Base-by-base conservation (phyloP, 1,140 invertebrate genomes). In the Mycetomoellerius zeteki region DNA sequence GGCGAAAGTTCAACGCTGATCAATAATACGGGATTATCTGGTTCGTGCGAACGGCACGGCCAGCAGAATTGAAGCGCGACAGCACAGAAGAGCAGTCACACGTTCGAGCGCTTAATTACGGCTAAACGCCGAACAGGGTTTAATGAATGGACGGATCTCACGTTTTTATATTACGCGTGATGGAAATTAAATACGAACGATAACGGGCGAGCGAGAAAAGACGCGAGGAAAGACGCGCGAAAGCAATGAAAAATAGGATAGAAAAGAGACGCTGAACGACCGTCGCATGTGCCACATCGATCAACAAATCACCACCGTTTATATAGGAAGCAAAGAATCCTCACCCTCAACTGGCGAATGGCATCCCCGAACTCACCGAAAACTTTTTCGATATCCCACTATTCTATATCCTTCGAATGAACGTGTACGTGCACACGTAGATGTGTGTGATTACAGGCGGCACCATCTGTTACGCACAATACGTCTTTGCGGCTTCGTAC, bases 11-110 rank as follows among this genome's bases (percentile, higher is more conserved):
- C 72, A 77, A 12, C n/a, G 16, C 73, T 85, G 62, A 78, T 77
- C 82, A 85, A 78, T 77, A 78, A 85, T 77, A 58, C 62, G 47
- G 72, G 75, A 85, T 85, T 85, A 85, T 65, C 75, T 19, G 62
- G 10, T 24, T 47, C 50, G 52, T 52, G 50, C 52, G 67, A 58
- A 21, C 64, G 24, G 14, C 52, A 33, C 24, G 16, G n/a, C 43
- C 30, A 24, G 7, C 7, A 12, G 21, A 85, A 52, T 52, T 58
- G 52, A 82, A 58, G 54, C 19, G 67, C 37, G 37, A 64, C 43
- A 7, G 24, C 27, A 30, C 33, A 33, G n/a, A 7, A n/a, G 54
- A 16, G 24, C 30, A 37, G 37, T 56, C 69, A 50, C 47, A 84
- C 54, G 56, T 84, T 62, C 56, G 80, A 50, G 3, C 80, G 69